Evolutionary conservation across 2,888 invertebrate species (phyloP).

Genomic region (Ophion obscuratus): DNA sequence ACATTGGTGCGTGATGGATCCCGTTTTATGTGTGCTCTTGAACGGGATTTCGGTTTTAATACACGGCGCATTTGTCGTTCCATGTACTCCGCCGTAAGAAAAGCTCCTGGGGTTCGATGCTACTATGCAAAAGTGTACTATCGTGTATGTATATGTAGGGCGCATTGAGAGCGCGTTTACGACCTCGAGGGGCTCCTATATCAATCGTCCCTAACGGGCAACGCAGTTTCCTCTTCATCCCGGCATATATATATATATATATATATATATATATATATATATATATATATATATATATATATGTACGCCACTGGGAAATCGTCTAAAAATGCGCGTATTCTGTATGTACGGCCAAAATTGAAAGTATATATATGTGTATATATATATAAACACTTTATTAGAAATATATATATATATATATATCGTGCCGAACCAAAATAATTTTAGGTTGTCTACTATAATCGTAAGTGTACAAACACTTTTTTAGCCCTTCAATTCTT

Average conservation of each 20-base stretch:
- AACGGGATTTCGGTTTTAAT: slow-evolving; percentile 55
- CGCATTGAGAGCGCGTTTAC: slow-evolving; percentile 70
- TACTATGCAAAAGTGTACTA: slow-evolving; percentile 32
- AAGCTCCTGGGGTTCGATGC: slow-evolving; percentile 37
- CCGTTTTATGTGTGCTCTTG: slow-evolving; percentile 38
- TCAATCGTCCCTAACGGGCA: slow-evolving; percentile 69
- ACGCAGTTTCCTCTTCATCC: slow-evolving; percentile 45
- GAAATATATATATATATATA: too few species aligned
- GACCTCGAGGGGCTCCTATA: slow-evolving; percentile 63
- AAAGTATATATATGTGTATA: too few species aligned
- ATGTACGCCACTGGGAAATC: too few species aligned
- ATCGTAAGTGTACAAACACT: too few species aligned
- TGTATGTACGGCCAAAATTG: too few species aligned
- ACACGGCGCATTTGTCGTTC: slow-evolving; percentile 7
- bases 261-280: background rate
- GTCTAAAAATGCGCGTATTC: too few species aligned
- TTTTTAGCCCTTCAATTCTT: too few species aligned
- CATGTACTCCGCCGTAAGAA: slow-evolving; percentile 29
- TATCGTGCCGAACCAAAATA: too few species aligned
- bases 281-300: too few species aligned
- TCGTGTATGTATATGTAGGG: slow-evolving; percentile 19
- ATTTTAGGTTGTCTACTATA: too few species aligned
- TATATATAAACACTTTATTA: too few species aligned
- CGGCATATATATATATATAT: background rate
- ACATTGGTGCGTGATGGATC: slow-evolving; percentile 33